Evolutionary conservation across 2,888 invertebrate genomes (phyloP).

Genomic region (Thereva nobilitata): DNA sequence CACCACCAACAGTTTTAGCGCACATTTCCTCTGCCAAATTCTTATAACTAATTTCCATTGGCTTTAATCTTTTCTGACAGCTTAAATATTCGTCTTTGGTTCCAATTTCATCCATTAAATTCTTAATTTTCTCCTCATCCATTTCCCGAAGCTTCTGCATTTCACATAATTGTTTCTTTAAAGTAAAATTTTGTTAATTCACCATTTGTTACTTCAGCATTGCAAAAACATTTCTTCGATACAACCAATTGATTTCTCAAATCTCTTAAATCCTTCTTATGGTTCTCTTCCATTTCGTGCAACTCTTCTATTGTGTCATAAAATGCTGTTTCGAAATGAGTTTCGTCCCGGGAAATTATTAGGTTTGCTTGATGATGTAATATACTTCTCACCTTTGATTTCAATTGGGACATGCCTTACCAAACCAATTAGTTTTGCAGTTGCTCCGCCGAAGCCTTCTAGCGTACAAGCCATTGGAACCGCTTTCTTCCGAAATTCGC

Average conservation of each 20-base stretch:
- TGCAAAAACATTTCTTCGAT: constrained; percentile 63
- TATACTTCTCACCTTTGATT: too few relatives aligned
- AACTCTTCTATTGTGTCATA: too few relatives aligned
- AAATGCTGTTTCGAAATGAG: too few relatives aligned
- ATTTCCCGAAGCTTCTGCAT: constrained; percentile 62
- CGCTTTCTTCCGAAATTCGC: too few relatives aligned
- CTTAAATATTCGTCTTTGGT: constrained; percentile 53
- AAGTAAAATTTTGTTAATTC: constrained; percentile 68
- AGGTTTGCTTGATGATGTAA: too few relatives aligned
- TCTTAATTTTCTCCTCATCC: constrained; percentile 63
- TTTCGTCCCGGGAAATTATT: too few relatives aligned
- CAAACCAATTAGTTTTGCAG: too few relatives aligned
- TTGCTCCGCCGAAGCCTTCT: too few relatives aligned
- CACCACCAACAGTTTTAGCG: constrained; percentile 40
- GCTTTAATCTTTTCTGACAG: constrained; percentile 44
- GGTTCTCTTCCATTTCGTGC: constrained; percentile 60
- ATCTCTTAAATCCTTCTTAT: constrained; percentile 60
- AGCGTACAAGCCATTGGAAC: too few relatives aligned
- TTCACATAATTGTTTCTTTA: constrained; percentile 64
- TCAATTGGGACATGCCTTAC: too few relatives aligned
- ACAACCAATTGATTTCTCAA: constrained; percentile 62
- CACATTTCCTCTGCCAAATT: constrained; percentile 55
- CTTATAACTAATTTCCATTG: constrained; percentile 45
- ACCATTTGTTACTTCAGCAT: constrained; percentile 69
- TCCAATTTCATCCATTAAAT: constrained; percentile 63